Evolutionary conservation across 2,797 vertebrate genomes (phyloP).

Genomic region (Pempheris klunzingeri): DNA sequence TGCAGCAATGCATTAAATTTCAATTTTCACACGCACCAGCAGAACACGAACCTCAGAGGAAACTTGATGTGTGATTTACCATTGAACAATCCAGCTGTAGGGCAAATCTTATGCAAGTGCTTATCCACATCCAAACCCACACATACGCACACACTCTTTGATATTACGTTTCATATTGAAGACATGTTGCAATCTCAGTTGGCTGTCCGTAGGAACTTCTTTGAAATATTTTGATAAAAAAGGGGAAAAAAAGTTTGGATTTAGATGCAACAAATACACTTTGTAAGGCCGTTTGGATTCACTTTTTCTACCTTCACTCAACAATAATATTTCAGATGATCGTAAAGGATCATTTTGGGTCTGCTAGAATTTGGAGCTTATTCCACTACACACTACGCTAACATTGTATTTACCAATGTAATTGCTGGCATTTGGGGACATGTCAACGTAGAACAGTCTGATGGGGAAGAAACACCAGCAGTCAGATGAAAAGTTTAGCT

Average conservation of each 20-base stretch:
- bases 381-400: neutral
- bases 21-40: conserved; percentile 10
- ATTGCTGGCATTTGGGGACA: neutral
- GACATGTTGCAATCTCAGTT: conserved; percentile 15
- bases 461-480: neutral
- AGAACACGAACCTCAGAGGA: conserved; percentile 35
- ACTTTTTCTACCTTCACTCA: neutral
- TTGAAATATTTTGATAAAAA: neutral
- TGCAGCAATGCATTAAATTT: conserved; percentile 33
- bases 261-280: neutral
- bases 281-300: neutral
- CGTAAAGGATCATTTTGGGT: neutral
- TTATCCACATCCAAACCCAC: conserved; percentile 12
- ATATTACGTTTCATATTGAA: conserved; percentile 7
- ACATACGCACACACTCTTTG: neutral
- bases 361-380: too few relatives aligned
- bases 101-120: conserved; percentile 16
- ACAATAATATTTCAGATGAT: neutral
- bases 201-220: neutral
- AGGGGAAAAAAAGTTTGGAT: neutral
- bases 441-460: neutral
- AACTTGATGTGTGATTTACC: conserved; percentile 44
- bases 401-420: neutral
- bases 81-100: conserved; percentile 20
- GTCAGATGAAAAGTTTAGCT: neutral